Percentiles rank a stretch among this genome's conserved stretches.
Evolutionary conservation across 2,113 vertebrate species (phyloP).

Genomic region (Natator depressus): DNA sequence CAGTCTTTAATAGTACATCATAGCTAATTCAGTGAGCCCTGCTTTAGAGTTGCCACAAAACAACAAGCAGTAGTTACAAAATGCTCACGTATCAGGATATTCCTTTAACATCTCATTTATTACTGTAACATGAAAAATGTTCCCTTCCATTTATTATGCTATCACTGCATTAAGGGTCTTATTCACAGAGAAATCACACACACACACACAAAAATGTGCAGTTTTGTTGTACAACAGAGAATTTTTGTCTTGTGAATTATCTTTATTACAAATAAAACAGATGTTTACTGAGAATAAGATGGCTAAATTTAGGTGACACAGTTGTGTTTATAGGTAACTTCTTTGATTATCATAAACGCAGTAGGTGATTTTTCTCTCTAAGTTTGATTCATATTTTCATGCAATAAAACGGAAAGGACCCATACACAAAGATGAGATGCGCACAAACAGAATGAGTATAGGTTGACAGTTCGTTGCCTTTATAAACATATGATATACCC

Average conservation of each 20-base stretch:
- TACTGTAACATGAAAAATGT: conserved; percentile 67
- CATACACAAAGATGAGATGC: conserved; percentile 15
- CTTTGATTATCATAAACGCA: neutral
- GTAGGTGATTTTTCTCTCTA: neutral
- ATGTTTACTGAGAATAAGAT: neutral
- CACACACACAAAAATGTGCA: neutral
- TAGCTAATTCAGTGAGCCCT: conserved; percentile 62
- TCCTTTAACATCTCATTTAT: conserved; percentile 69
- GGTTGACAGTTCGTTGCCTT: conserved; percentile 58
- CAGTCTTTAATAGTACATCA: conserved; percentile 31
- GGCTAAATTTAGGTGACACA: conserved; percentile 4
- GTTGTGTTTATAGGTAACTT: neutral
- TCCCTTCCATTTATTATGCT: conserved; percentile 51
- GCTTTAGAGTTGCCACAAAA: conserved; percentile 68
- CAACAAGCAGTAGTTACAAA: conserved; percentile 63
- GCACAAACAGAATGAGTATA: neutral
- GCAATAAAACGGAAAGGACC: neutral
- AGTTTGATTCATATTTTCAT: conserved; percentile 14
- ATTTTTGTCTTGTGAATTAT: conserved; percentile 20
- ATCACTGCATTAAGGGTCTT: conserved; percentile 47
- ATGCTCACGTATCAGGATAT: conserved; percentile 61
- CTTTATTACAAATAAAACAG: conserved; percentile 4
- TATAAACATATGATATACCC: conserved; percentile 60
- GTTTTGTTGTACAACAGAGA: conserved; percentile 38
- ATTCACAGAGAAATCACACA: conserved; percentile 53